These are phyloP conservation scores for Crotophaga sulcirostris DNA, from an alignment of 2,113 vertebrate genomes.

Conservation along the genomic window DNA sequence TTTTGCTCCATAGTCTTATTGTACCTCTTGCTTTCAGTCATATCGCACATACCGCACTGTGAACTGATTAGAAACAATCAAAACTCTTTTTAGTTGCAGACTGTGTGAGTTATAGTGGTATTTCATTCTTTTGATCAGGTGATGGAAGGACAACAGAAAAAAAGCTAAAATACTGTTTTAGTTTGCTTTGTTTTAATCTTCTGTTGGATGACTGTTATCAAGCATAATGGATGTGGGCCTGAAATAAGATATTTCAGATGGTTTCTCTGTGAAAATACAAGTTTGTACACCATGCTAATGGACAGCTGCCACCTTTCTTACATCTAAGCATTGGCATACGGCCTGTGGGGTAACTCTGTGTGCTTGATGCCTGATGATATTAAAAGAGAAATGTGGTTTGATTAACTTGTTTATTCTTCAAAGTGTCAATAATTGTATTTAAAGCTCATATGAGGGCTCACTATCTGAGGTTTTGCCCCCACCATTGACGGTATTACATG, in stretches of 20 bases:
- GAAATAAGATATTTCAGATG: fast-evolving
- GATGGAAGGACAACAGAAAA: background rate
- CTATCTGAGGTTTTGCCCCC: background rate
- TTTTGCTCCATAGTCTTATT: background rate
- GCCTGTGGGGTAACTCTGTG: background rate
- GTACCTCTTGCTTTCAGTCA: background rate
- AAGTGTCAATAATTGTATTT: background rate
- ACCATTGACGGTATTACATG: no score
- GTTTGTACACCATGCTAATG: background rate
- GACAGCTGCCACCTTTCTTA: background rate
- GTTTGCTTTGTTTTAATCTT: background rate
- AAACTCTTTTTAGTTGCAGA: background rate
- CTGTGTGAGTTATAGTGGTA: background rate
- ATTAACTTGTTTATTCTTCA: background rate
- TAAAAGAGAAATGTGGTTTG: background rate
- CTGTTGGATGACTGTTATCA: background rate
- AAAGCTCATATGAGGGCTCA: background rate
- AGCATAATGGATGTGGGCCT: background rate
- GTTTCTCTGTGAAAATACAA: background rate
- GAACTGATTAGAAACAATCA: background rate
- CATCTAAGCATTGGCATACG: fast-evolving
- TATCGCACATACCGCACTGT: background rate
- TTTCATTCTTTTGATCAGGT: background rate
- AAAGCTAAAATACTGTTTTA: background rate
- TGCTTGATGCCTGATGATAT: background rate